Base-by-base conservation (phyloP, 1,140 invertebrate genomes). In the Nephotettix cincticeps region DNA sequence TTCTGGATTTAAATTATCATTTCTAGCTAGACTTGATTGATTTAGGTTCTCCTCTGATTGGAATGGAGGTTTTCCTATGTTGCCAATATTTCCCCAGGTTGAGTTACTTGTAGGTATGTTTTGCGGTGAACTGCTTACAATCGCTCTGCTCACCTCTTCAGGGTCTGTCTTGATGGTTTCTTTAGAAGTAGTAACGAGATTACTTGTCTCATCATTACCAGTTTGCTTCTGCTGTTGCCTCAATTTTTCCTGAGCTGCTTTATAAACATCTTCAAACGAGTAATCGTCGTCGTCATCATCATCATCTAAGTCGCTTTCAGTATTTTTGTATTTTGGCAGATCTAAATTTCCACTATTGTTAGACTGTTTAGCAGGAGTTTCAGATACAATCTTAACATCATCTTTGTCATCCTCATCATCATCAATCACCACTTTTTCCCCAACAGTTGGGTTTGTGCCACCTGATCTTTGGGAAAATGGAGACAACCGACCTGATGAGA, bases 231-330 rank as follows among this genome's bases (percentile, higher is more conserved):
- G 68, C n/a, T 72, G 85, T 58, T 87, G 85, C 47, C 77, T 84
- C 0, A 88, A 83, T 74, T 88, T 88, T 73, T 87, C 86, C 23
- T 83, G 82, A 0, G 85, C 87, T 1, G 86, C 86, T 78, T 88
- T 87, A 63, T 88, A 87, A 56, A 90, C 84, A 75, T 90, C 89
- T 69, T 90, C 89, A 72, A 86, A 89, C 9, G 84, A 84, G 74
- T 90, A 91, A 78, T 90, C 88, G 73, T 89, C 88, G 69, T 88
- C 87, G 36, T 88, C 86, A 36, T 89, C 87, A 13, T 87, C 85
- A 40, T 79, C 79, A 4, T 73, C 73, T 36, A 65, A 25, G 65
- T 40, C 25, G 36, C 32, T 32, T 28, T 51, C 65, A 28, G 9
- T 14, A 45, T 13, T 63, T 14, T 70, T 70, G 21, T 28, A 23